Evolutionary conservation across 2,888 invertebrate species (phyloP).

Genomic region (Eledone cirrhosa): DNA sequence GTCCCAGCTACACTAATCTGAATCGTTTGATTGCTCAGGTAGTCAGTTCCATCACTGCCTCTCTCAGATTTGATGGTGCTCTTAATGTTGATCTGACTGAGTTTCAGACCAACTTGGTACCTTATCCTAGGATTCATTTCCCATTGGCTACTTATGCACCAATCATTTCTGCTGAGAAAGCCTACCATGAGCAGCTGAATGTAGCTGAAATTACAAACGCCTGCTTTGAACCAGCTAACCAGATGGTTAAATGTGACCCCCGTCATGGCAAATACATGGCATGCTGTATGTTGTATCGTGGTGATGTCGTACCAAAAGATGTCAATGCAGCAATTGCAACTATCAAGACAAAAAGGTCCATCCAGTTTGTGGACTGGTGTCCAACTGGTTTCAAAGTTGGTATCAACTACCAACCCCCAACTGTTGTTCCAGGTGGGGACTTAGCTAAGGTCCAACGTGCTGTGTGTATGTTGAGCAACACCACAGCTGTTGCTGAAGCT

Average conservation of each 20-base stretch:
- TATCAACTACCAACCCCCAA: not conserved
- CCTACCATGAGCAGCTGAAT: constrained; percentile 49
- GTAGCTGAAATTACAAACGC: constrained; percentile 87
- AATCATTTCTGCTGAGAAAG: constrained; percentile 74
- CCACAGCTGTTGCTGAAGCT: constrained; percentile 69
- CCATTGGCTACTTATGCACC: constrained; percentile 86
- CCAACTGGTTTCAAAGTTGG: constrained; percentile 6
- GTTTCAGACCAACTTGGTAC: constrained; percentile 69
- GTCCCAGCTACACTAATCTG: constrained; percentile 87
- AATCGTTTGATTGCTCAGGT: constrained; percentile 95
- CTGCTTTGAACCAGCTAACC: constrained; percentile 84
- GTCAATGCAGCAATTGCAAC: constrained; percentile 36
- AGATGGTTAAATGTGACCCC: constrained; percentile 82
- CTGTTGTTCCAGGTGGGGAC: not conserved
- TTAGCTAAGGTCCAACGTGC: constrained; percentile 67
- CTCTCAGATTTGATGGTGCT: constrained; percentile 51
- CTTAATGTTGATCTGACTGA: constrained; percentile 70
- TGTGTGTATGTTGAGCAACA: constrained; percentile 70
- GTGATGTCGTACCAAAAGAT: constrained; percentile 92
- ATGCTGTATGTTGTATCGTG: constrained; percentile 94
- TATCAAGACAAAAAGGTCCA: not conserved
- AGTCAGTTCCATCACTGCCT: constrained; percentile 67
- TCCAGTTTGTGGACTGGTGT: constrained; percentile 1
- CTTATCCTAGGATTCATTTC: constrained; percentile 77
- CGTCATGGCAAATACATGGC: constrained; percentile 77